phyloP scores from a whole-genome alignment of 1,140 invertebrate genomes.

The Zophobas atratus region DNA sequence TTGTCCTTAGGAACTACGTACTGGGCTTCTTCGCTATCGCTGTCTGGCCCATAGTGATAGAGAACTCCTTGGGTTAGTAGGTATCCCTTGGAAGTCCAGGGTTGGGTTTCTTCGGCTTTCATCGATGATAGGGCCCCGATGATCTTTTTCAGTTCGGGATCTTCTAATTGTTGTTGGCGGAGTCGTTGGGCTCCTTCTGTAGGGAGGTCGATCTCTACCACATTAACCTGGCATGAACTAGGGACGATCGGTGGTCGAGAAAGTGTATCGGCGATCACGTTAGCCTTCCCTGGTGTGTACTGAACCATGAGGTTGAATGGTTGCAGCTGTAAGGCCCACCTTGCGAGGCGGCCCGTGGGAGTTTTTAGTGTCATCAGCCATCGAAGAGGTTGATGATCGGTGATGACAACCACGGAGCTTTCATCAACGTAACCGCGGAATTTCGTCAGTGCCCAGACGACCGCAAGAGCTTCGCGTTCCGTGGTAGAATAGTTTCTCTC shows the following conservation, averaged over 20 bases:
- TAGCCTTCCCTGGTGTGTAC: constrained; percentile 60
- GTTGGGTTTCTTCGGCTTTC: background rate
- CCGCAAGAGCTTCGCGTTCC: constrained; percentile 67
- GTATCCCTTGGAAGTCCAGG: constrained; percentile 40
- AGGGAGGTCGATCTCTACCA: background rate
- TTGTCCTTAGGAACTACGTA: constrained; percentile 54
- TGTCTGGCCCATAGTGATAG: constrained; percentile 38
- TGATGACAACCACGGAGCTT: constrained; percentile 61
- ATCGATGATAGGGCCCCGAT: background rate
- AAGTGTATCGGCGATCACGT: constrained; percentile 62
- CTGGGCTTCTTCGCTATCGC: constrained; percentile 49
- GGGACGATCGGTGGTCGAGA: constrained; percentile 45
- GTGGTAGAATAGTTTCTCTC: constrained; percentile 62
- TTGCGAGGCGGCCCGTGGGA: constrained; percentile 61
- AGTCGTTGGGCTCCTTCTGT: background rate
- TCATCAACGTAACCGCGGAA: constrained; percentile 60
- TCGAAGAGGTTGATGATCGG: constrained; percentile 49
- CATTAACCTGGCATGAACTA: background rate
- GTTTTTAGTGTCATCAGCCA: constrained; percentile 63
- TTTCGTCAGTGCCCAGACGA: constrained; percentile 65
- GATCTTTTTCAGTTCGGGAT: constrained; percentile 36
- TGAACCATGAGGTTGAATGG: constrained; percentile 55
- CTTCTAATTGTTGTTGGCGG: background rate
- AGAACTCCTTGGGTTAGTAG: constrained; percentile 40
- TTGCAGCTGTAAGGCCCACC: constrained; percentile 63